Conservation (phyloP, 2,113 vertebrate species). For the Thermophis baileyi region DNA sequence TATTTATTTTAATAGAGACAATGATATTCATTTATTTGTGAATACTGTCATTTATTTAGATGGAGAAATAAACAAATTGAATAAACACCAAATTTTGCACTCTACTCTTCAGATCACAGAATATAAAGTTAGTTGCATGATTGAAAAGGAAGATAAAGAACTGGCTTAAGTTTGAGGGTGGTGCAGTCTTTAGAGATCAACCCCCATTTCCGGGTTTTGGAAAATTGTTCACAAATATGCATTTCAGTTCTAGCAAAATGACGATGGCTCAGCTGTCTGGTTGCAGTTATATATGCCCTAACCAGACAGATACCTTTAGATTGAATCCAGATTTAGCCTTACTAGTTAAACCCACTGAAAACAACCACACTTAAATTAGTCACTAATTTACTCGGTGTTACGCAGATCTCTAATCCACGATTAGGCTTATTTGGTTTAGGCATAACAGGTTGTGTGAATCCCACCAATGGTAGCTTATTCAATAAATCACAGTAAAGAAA, state of each 20-base stretch:
- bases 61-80: background rate
- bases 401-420: background rate
- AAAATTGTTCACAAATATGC: background rate
- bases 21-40: background rate
- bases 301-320: background rate
- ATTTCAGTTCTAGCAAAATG: background rate
- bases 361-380: background rate
- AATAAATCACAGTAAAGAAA: background rate
- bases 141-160: background rate
- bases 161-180: background rate
- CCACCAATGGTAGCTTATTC: background rate
- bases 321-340: background rate
- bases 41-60: background rate
- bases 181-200: background rate
- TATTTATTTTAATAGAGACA: background rate
- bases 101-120: background rate
- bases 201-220: background rate
- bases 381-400: background rate
- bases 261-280: background rate
- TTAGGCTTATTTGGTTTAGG: background rate
- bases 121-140: background rate
- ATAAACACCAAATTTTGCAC: too few relatives aligned
- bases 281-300: background rate
- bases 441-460: background rate
- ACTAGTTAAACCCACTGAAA: background rate